A percentile compares a stretch with the other conserved stretches of the same genome.
These are phyloP conservation scores for Parnassius glacialis DNA, from an alignment of 2,888 invertebrate species.

Conservation along the genomic window DNA sequence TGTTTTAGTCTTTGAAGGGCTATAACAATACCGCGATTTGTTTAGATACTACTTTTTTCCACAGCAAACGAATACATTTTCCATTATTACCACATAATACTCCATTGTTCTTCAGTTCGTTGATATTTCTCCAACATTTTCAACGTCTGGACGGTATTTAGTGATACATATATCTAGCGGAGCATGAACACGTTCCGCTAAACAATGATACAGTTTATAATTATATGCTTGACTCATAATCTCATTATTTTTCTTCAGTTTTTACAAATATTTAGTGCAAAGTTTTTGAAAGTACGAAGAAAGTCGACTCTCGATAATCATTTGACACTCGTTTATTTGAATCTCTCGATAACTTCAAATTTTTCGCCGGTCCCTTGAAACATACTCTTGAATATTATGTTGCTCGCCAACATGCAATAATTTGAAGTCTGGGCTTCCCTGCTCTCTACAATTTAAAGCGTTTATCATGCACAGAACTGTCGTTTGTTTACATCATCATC, in stretches of 20 bases:
- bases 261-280: not conserved
- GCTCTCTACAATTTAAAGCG: too few species aligned
- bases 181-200: constrained; percentile 56
- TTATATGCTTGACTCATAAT: constrained; percentile 51
- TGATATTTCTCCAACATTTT: constrained; percentile 74
- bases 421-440: too few species aligned
- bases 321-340: too few species aligned
- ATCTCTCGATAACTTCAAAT: too few species aligned
- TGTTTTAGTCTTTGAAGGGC: constrained; percentile 57
- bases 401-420: too few species aligned
- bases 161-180: constrained; percentile 69
- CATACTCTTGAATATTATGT: too few species aligned
- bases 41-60: constrained; percentile 74
- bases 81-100: constrained; percentile 81
- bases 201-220: constrained; percentile 58
- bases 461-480: too few species aligned
- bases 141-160: constrained; percentile 67
- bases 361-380: too few species aligned
- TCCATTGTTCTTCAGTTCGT: constrained; percentile 75
- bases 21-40: constrained; percentile 77
- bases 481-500: too few species aligned
- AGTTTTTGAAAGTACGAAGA: not conserved
- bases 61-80: constrained; percentile 76
- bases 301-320: too few species aligned
- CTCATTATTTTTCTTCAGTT: constrained; percentile 30